Evolutionary conservation across 2,888 invertebrate species (phyloP), one percentile per base, ranked within the genome.

Genomic region (Malthinus seriepunctatus): DNA sequence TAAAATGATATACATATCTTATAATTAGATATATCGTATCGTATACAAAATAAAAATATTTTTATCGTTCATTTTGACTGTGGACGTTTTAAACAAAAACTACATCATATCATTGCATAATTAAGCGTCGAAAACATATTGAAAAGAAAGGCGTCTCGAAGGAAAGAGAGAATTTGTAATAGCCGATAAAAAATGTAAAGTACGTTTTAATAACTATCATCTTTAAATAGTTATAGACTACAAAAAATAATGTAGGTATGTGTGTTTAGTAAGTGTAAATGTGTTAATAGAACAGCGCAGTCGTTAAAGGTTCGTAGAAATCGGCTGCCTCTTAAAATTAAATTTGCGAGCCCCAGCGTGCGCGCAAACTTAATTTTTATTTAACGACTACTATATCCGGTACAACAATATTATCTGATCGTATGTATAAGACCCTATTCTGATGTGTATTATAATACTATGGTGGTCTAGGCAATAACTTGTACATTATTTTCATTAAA

Each of bases 401-500:
- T 60, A 60, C 52, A 47, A 56, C 46, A 55, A 51, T 56, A 56
- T 61, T 56, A 56, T 56, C 52, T 53, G 53, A 54, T 54, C 57
- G 64, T 66, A 61, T 65, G 67, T 68, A 67, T 72, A 76, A 76
- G 78, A 73, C 78, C 78, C 78, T 79, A 78, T 78, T 79, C 78
- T 73, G 76, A 78, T 65, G 78, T 78, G 76, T 78, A 77, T 70
- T 67, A 77, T 77, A 76, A 74, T 67, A 76, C 71, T 74, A 73
- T 76, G 75, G 77, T 76, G 79, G 78, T 78, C 79, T 80, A 80
- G 80, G 79, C 79, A 80, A 80, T 80, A 80, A 75, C 75, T 75
- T 80, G 79, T 79, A 80, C 78, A 79, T 79, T 80, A 80, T 80
- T 80, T 80, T 80, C 79, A 80, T 79, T 80, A 80, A 80, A 79